These are phyloP conservation scores for Calephelis virginiensis DNA, from an alignment of 1,140 invertebrate species.

Conservation along the genomic window DNA sequence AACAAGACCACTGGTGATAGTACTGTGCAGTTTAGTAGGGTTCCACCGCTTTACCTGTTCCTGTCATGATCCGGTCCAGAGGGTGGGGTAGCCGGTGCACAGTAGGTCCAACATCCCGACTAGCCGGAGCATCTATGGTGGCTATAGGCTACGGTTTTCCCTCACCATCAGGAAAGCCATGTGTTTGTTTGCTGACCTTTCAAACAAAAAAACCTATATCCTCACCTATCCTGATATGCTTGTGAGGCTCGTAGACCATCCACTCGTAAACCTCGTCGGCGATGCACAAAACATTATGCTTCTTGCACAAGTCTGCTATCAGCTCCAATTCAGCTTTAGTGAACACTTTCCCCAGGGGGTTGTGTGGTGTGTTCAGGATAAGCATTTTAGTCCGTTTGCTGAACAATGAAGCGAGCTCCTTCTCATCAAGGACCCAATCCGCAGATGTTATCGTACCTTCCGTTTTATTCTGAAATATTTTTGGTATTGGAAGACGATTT, in stretches of 20 bases:
- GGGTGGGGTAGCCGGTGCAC: no score
- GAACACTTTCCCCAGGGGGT: conserved; percentile 96
- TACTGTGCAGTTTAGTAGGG: no score
- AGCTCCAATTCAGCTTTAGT: conserved; percentile 84
- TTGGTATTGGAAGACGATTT: neutral
- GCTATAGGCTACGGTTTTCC: no score
- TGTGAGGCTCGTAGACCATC: conserved; percentile 91
- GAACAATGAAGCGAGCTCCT: conserved; percentile 91
- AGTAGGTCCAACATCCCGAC: no score
- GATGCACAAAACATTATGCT: conserved; percentile 94
- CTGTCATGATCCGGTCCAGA: no score
- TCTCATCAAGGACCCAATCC: conserved; percentile 93
- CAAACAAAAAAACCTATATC: conserved; percentile 2
- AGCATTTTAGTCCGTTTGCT: conserved; percentile 95
- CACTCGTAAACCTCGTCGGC: conserved; percentile 99
- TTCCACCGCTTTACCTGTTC: no score
- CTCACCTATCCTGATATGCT: conserved; percentile 94
- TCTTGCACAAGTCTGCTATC: conserved; percentile 93
- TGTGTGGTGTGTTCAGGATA: conserved; percentile 97
- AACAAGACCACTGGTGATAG: no score
- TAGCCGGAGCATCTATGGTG: no score
- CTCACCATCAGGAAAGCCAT: neutral
- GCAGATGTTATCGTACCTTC: conserved; percentile 81
- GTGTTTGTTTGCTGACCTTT: no score
- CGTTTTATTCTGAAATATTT: conserved; percentile 45